Base-by-base conservation (phyloP, 2,797 vertebrate species). In the Loriculus beryllinus region DNA sequence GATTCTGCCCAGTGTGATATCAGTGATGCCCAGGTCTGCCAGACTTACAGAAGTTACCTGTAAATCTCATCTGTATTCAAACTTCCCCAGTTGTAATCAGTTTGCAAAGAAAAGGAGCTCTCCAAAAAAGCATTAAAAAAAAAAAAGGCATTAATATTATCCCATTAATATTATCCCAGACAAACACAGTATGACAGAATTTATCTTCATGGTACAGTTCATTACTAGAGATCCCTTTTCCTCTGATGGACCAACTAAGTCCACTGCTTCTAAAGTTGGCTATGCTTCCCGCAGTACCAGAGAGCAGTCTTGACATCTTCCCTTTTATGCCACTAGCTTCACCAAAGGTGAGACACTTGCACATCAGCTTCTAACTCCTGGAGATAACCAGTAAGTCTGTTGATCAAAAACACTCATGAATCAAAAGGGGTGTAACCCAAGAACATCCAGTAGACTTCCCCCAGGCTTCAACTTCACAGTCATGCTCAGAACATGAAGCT, bases 401-500 rank as follows among this genome's bases (percentile, higher is more conserved):
- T 2, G 6, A 82, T 18, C n/a, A 48, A 65, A 7, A 43, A 23
- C n/a, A 65, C 39, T 40, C 11, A 22, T 23, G 11, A 23, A 68
- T 48, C 57, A 62, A 39, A 70, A 31, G 9, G 7, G 13, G 4
- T 15, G 18, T 7, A 25, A 70, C 31, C 9, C 57, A 64, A 63
- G 29, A 74, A 21, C 43, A 77, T 29, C 31, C 78, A 51, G 3
- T 0, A 80, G 57, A 51, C 37, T 5, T 68, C 10, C 5, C 9
- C 20, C 33, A 57, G 43, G 19, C 8, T 12, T 29, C 39, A 57
- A 7, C 33, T 71, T 26, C 37, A 21, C 33, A 56, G 31, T 14
- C 77, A 25, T 49, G 17, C 37, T 35, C 0, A 0, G 35, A 56
- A 40, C 14, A 9, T 0, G 0, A 11, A n/a, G 21, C 28, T 42